A percentile compares a stretch with the other conserved stretches of the same genome.
These are phyloP conservation scores for Pantherophis alleghaniensis DNA, from an alignment of 2,797 vertebrate species.

Conservation along the genomic window DNA sequence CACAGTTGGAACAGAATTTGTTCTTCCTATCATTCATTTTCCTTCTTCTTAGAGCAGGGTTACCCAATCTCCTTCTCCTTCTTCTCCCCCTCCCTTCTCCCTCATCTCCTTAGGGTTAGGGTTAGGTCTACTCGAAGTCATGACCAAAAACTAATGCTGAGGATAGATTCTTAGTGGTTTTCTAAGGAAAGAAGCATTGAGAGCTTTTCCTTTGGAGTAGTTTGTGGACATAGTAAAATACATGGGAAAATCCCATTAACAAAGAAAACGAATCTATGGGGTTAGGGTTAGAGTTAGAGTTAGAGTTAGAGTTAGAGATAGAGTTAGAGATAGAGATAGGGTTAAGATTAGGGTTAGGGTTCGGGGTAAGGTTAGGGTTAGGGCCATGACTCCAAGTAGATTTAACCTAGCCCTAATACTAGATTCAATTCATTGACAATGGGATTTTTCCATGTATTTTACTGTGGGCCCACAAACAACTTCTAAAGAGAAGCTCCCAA, in stretches of 20 bases:
- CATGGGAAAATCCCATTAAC: background rate
- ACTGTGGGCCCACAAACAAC: background rate
- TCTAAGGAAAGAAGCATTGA: background rate
- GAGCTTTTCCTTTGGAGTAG: background rate
- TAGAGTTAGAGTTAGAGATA: no score
- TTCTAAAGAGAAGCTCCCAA: background rate
- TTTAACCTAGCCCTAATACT: no score
- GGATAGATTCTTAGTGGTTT: background rate
- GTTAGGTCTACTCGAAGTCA: background rate
- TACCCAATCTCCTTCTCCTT: background rate
- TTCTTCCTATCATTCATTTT: background rate
- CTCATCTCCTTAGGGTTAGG: background rate
- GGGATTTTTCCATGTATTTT: background rate
- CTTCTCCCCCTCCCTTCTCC: no score
- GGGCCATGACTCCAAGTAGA: no score
- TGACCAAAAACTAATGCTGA: background rate
- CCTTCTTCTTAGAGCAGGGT: background rate
- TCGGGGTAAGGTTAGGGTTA: no score
- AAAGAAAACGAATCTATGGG: no score
- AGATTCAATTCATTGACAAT: no score
- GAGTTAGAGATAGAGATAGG: no score
- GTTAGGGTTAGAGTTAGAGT: no score
- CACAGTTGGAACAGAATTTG: no score
- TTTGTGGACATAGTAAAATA: background rate
- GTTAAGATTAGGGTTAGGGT: no score